Base-by-base conservation (phyloP, 2,113 vertebrate genomes). In the Glaucomys volans region DNA sequence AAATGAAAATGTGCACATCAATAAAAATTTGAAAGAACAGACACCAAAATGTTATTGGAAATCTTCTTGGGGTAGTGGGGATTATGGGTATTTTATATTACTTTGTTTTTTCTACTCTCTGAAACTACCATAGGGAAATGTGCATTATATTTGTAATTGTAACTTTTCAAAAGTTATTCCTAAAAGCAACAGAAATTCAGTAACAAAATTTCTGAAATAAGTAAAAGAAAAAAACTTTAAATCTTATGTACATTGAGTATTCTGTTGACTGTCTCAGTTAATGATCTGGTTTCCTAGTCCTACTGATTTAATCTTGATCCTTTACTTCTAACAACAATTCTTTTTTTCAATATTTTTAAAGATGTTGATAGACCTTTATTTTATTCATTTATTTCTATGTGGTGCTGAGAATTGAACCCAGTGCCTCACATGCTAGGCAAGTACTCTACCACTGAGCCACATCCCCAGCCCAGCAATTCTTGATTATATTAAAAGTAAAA, bases 161-260 rank as follows among this genome's bases (percentile, higher is more conserved):
- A 94, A 72, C 66, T 87, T 92, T 93, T 85, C 7, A 62, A 79
- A 80, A 37, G 12, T 44, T 95, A 85, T 84, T 94, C 32, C 64
- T 80, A 76, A 75, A 92, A 75, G 13, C 42, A 12, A 59, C 42
- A 83, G 44, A 54, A 71, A 62, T 74, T 89, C 52, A 91, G 32
- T 94, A 95, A 32, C 42, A 82, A 52, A 85, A 81, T 94, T 50
- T 22, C 42, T 96, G 32, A 91, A 88, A 86, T 67, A 90, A 83
- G 35, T 66, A 88, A 37, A 80, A 91, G 42, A 97, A 87, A 87
- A n/a, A 93, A 90, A 87, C 6, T 44, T 87, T 84, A 95, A 74
- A 64, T 14, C 44, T 87, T 66, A 47, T 52, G 75, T 82, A 37
- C 85, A 66, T 12, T 64, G 50, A 44, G 44, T 66, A n/a, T 81